Conservation (phyloP, 2,888 invertebrate genomes). For the Lamproptera curius region DNA sequence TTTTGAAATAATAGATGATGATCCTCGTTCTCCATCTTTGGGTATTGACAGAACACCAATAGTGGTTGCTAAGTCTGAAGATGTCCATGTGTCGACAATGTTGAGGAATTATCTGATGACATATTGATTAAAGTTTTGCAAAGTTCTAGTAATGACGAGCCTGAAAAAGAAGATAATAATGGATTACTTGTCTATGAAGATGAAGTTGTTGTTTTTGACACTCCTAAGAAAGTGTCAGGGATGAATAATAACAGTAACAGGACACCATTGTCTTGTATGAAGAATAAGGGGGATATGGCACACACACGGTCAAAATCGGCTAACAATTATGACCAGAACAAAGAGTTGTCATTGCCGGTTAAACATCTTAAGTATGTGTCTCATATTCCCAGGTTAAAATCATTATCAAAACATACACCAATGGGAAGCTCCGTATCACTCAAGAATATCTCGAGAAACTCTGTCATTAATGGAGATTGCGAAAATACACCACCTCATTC, state of each 20-base stretch:
- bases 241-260: constrained; percentile 52
- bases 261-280: constrained; percentile 73
- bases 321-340: constrained; percentile 56
- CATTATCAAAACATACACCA: constrained; percentile 43
- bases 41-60: constrained; percentile 73
- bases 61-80: constrained; percentile 49
- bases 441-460: constrained; percentile 51
- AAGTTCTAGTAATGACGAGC: constrained; percentile 54
- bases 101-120: constrained; percentile 72
- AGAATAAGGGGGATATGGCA: constrained; percentile 57
- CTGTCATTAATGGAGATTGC: constrained; percentile 56
- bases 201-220: constrained; percentile 47
- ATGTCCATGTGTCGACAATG: constrained; percentile 45
- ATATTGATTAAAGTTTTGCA: constrained; percentile 63
- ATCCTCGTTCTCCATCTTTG: constrained; percentile 69
- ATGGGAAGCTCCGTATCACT: constrained; percentile 55
- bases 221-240: constrained; percentile 59
- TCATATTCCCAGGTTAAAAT: constrained; percentile 67
- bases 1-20: constrained; percentile 53
- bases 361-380: constrained; percentile 50
- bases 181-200: constrained; percentile 80
- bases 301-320: constrained; percentile 66
- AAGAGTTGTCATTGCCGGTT: constrained; percentile 32
- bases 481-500: constrained; percentile 73
- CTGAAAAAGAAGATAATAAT: constrained; percentile 51